These are phyloP conservation scores for Psittacula cyanocephala DNA, from an alignment of 2,113 vertebrate species.

Conservation along the genomic window DNA sequence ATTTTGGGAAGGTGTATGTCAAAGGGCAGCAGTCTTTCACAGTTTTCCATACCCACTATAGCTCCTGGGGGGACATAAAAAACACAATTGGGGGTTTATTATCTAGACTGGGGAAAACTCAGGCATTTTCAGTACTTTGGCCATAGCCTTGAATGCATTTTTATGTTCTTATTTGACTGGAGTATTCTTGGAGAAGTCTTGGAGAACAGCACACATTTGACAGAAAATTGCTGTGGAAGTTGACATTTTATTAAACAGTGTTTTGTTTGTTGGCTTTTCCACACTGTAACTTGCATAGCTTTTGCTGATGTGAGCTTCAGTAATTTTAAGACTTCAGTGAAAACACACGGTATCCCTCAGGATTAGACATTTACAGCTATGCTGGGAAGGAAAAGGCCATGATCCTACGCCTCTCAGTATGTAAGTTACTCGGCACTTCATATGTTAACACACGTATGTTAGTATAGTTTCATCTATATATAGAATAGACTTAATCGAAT, in stretches of 20 bases:
- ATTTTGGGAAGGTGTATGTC: background rate
- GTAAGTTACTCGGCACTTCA: background rate
- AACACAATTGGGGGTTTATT: background rate
- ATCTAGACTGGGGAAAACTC: background rate
- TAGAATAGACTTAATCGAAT: background rate
- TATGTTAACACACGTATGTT: background rate
- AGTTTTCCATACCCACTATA: background rate
- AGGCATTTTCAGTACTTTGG: background rate
- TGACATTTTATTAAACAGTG: background rate
- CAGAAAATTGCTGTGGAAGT: background rate
- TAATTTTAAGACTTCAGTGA: background rate
- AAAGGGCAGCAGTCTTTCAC: background rate
- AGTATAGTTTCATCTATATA: background rate
- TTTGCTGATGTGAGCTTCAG: background rate
- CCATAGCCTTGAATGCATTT: background rate
- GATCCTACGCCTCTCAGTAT: background rate
- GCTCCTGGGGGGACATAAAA: background rate
- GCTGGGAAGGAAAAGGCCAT: background rate
- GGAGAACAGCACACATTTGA: background rate
- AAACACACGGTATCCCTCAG: background rate
- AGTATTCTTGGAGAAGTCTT: background rate
- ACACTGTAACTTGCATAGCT: background rate
- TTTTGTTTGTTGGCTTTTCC: background rate
- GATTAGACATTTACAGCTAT: background rate
- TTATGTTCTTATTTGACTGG: background rate